phyloP scores from a whole-genome alignment of 2,113 vertebrate species.

The Amazona guildingii region DNA sequence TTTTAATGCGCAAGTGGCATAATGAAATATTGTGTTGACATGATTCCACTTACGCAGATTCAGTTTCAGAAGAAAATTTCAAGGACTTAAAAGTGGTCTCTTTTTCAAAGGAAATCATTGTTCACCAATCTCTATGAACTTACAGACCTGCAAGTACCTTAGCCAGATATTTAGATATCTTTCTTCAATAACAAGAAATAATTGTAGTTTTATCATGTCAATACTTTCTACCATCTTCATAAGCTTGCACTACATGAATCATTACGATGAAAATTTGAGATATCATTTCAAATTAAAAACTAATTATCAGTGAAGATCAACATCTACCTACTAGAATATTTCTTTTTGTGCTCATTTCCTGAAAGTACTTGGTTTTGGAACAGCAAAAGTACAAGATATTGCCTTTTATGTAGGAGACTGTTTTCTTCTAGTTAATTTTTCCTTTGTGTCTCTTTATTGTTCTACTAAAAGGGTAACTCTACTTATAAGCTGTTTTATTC shows the following conservation, averaged over 20 bases:
- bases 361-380: not conserved
- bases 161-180: not conserved
- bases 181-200: not conserved
- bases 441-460: not conserved
- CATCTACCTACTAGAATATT: not conserved
- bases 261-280: slow-evolving; percentile 6
- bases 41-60: not conserved
- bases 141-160: not conserved
- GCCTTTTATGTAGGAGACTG: not conserved
- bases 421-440: not conserved
- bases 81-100: not conserved
- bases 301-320: slow-evolving; percentile 20
- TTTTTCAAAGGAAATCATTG: slow-evolving; percentile 22
- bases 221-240: not conserved
- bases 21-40: slow-evolving; percentile 1
- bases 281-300: slow-evolving; percentile 31
- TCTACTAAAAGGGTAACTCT: not conserved
- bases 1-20: slow-evolving; percentile 2
- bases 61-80: not conserved
- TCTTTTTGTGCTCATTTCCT: not conserved
- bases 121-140: not conserved
- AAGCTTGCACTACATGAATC: not conserved
- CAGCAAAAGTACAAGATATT: not conserved
- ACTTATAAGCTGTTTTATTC: not conserved
- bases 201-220: not conserved